Base-by-base conservation (phyloP, 35 echinoderm and acorn worm species). In the Lytechinus pictus region DNA sequence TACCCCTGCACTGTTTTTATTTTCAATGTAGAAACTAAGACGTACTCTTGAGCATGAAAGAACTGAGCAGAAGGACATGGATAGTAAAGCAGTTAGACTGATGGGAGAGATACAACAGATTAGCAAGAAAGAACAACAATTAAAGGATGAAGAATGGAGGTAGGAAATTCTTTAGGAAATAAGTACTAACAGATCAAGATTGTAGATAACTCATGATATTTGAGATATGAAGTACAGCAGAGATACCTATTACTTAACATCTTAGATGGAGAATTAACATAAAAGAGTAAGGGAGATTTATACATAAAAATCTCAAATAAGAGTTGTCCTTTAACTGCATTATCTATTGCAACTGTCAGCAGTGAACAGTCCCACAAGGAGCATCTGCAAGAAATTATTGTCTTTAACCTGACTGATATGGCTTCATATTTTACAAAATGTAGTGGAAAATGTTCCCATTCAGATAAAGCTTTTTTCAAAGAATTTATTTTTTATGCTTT, bases 91-190 rank as follows among this genome's bases (percentile, higher is more conserved):
- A 24, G 96, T 97, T 53, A 89, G 96, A 86, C 72, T 97, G 51
- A 56, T 97, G 51, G 94, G 71, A 27, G 94, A 97, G 27, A 96
- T 97, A n/a, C 88, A 91, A 72, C 89, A 97, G 24, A 96, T 92
- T 27, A 97, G 95, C 94, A 97, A 97, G 93, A 97, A 97, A 89
- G 96, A 94, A 21, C 90, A 96, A 71, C 52, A 94, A 54, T 54
- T 97, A 6, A 95, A 91, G 60, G 96, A 97, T 44, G 97, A 97
- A 94, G 89, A 95, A 94, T 95, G 66, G 79, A 96, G 97, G 97
- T 96, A 71, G 58, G 54, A 27, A 51, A 71, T 21, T 2, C 19
- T 21, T 71, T 9, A 8, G 56, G 13, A 58, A 2, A 9, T 11
- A 4, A 57, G 8, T 57, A 57, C 1, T 11, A 57, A 9, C 1